phyloP scores from a whole-genome alignment of 2,888 invertebrate species.

The Danaus chrysippus region DNA sequence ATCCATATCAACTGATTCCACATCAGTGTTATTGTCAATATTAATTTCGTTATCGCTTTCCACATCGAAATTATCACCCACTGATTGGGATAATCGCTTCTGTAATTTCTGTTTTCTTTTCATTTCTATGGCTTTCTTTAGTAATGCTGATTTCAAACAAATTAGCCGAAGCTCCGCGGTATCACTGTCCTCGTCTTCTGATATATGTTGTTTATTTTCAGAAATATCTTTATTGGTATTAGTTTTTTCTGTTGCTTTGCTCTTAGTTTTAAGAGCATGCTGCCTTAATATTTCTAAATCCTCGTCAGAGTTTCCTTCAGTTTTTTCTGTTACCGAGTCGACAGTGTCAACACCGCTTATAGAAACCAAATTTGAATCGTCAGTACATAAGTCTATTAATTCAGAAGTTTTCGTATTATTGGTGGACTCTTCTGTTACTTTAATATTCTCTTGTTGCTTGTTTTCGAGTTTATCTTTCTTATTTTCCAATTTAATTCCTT shows the following conservation, averaged over 20 bases:
- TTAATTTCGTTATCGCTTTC: conserved; percentile 26
- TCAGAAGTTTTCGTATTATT: conserved; percentile 33
- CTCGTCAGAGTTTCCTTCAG: conserved; percentile 63
- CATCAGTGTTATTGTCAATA: conserved; percentile 65
- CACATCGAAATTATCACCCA: conserved; percentile 51
- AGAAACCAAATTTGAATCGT: conserved; percentile 37
- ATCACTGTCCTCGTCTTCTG: conserved; percentile 80
- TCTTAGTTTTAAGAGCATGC: conserved; percentile 69
- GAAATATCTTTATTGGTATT: conserved; percentile 28
- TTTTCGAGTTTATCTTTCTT: background rate
- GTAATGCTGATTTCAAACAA: conserved; percentile 83
- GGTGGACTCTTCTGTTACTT: conserved; percentile 7
- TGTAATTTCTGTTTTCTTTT: conserved; percentile 68
- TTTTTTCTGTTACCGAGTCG: conserved; percentile 37
- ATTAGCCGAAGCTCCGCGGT: conserved; percentile 81
- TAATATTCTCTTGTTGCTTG: background rate
- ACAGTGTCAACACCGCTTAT: conserved; percentile 36
- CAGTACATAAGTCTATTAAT: conserved; percentile 47
- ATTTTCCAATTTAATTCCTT: background rate
- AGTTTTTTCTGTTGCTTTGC: conserved; percentile 42
- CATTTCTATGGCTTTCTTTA: conserved; percentile 82
- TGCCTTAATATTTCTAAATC: conserved; percentile 68
- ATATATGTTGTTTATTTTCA: conserved; percentile 39
- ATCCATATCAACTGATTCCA: conserved; percentile 76
- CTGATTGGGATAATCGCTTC: conserved; percentile 58